These are phyloP conservation scores for Physocephala rufipes DNA, from an alignment of 2,888 invertebrate species.

Conservation along the genomic window DNA sequence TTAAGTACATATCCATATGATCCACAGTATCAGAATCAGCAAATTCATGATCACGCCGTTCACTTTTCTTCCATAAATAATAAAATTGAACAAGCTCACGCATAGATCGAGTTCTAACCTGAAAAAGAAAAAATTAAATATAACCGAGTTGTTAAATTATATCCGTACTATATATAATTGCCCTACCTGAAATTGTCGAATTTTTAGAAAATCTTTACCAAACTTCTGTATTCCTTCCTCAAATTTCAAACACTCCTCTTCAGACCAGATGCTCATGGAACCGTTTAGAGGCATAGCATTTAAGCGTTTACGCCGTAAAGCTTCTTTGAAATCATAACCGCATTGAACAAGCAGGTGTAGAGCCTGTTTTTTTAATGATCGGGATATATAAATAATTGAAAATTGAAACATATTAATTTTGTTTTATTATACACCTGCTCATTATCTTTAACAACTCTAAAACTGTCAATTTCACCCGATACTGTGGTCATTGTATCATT, in stretches of 20 bases:
- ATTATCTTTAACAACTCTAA: constrained; percentile 71
- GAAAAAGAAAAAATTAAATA: constrained; percentile 4
- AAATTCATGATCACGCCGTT: constrained; percentile 80
- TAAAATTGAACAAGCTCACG: constrained; percentile 97
- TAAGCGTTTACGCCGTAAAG: constrained; percentile 80
- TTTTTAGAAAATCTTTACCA: constrained; percentile 96
- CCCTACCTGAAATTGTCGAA: constrained; percentile 87
- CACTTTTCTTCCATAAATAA: constrained; percentile 98
- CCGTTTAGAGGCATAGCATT: constrained; percentile 75
- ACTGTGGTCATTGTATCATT: background rate
- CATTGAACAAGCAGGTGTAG: constrained; percentile 90
- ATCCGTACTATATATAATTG: background rate
- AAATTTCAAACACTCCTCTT: constrained; percentile 96
- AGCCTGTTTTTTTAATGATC: no score
- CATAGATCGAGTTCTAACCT: constrained; percentile 87
- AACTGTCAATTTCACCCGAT: background rate
- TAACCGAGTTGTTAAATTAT: constrained; percentile 13
- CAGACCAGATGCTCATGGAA: constrained; percentile 91
- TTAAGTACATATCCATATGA: constrained; percentile 62
- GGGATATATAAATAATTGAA: no score
- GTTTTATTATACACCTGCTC: constrained; percentile 69
- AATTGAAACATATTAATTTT: constrained; percentile 11
- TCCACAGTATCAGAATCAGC: constrained; percentile 62
- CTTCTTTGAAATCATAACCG: constrained; percentile 95
- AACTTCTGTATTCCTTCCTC: constrained; percentile 92